Evolutionary conservation across 1,140 invertebrate species (phyloP).

Genomic region (Geopemphigus sp.): DNA sequence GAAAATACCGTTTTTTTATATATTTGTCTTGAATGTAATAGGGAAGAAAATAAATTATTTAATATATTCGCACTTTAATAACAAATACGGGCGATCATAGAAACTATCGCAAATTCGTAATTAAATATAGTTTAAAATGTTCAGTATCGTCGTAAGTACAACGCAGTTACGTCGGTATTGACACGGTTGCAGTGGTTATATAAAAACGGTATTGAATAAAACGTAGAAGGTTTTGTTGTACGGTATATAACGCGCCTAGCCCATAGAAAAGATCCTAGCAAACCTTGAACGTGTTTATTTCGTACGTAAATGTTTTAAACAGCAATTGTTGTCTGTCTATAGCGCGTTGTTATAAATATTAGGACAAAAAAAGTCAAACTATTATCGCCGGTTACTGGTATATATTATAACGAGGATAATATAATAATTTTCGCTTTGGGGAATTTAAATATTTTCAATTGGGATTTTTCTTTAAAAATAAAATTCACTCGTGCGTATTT

Average conservation of each 20-base stretch:
- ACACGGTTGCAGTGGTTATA: not conserved
- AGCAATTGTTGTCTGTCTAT: not conserved
- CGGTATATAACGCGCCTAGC: not conserved
- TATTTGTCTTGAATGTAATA: not conserved
- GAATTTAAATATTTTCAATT: not conserved
- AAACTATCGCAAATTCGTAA: not conserved
- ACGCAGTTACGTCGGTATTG: no score
- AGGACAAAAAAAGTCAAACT: not conserved
- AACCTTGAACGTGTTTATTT: slow-evolving; percentile 4
- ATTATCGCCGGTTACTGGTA: no score
- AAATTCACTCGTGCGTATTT: not conserved
- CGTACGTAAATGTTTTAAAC: not conserved
- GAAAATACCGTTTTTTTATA: not conserved
- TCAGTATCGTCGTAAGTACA: not conserved
- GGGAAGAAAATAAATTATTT: not conserved
- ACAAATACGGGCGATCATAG: no score
- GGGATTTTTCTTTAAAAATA: not conserved
- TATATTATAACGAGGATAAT: not conserved
- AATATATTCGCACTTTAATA: no score
- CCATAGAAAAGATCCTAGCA: not conserved
- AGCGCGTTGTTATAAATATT: not conserved
- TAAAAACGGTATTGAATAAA: not conserved
- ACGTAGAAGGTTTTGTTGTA: slow-evolving; percentile 6
- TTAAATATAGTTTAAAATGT: not conserved
- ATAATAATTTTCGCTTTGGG: no score